Percentiles rank a stretch among this genome's conserved stretches.
Evolutionary conservation across 1,140 invertebrate species (phyloP).

Genomic region (Phocides pigmalion): DNA sequence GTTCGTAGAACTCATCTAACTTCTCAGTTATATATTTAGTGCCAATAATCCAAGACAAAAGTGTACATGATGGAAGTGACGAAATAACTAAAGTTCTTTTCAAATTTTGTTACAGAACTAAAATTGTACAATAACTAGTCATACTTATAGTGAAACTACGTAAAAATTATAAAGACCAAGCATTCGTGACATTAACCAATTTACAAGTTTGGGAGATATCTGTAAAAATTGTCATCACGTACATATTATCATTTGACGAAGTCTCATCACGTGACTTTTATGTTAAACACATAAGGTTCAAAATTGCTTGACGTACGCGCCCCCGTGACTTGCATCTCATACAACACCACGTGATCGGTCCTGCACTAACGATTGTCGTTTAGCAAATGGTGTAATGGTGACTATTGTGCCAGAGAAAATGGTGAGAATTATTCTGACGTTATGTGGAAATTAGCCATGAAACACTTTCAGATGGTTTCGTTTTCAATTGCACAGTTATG

Average conservation of each 20-base stretch:
- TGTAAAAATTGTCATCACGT: conserved; percentile 24
- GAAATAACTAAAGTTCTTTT: no score
- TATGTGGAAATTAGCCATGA: conserved; percentile 3
- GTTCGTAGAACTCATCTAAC: no score
- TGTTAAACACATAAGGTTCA: neutral
- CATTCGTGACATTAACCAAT: conserved; percentile 18
- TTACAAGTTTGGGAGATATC: conserved; percentile 14
- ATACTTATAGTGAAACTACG: neutral
- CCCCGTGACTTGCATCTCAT: no score
- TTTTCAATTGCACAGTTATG: neutral
- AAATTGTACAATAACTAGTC: no score
- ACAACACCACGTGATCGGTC: neutral
- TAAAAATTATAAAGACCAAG: neutral
- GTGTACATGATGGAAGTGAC: no score
- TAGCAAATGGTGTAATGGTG: neutral
- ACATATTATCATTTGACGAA: neutral
- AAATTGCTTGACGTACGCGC: neutral
- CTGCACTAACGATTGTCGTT: neutral
- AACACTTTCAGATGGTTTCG: neutral
- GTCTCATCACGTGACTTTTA: neutral
- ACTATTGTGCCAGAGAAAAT: conserved; percentile 4
- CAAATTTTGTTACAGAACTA: no score
- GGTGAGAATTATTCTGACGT: conserved; percentile 17
- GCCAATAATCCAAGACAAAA: no score
- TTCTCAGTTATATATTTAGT: no score